Percentiles rank a stretch among this genome's conserved stretches.
These are phyloP conservation scores for Spheniscus humboldti DNA, from an alignment of 2,797 vertebrate genomes.

Conservation along the genomic window DNA sequence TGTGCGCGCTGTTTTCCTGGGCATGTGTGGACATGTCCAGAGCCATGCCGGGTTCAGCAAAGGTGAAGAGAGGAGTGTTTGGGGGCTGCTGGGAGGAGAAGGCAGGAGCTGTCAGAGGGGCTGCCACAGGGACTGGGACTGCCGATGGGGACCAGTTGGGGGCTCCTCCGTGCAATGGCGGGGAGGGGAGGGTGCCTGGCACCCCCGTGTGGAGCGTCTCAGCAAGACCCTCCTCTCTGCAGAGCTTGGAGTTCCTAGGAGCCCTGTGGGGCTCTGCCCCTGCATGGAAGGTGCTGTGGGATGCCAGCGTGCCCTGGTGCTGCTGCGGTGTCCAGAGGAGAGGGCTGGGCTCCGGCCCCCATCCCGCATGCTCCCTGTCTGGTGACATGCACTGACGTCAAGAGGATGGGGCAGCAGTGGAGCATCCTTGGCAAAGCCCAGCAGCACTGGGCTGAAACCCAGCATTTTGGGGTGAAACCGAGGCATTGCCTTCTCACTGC, in stretches of 20 bases:
- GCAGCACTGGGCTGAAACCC: neutral
- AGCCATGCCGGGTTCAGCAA: neutral
- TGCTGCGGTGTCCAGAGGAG: accelerated
- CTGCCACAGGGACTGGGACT: neutral
- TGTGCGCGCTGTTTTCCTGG: neutral
- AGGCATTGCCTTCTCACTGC: neutral
- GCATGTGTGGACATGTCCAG: neutral
- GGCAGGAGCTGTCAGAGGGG: neutral
- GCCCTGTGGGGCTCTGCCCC: accelerated
- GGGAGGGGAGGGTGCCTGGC: accelerated
- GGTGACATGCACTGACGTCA: accelerated
- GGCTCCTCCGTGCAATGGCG: accelerated
- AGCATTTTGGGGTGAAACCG: neutral
- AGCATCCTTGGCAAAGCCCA: neutral
- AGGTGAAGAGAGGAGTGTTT: neutral
- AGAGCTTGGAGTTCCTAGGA: neutral
- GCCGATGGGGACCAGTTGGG: accelerated
- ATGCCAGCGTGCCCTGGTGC: neutral
- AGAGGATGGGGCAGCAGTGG: neutral
- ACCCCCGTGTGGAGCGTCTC: accelerated
- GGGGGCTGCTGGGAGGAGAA: neutral
- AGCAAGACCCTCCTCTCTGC: accelerated
- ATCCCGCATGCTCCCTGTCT: accelerated
- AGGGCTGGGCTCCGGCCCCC: neutral
- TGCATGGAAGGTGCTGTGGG: accelerated